phyloP scores from a whole-genome alignment of 2,797 vertebrate genomes.

The Onychomys arenicola region DNA sequence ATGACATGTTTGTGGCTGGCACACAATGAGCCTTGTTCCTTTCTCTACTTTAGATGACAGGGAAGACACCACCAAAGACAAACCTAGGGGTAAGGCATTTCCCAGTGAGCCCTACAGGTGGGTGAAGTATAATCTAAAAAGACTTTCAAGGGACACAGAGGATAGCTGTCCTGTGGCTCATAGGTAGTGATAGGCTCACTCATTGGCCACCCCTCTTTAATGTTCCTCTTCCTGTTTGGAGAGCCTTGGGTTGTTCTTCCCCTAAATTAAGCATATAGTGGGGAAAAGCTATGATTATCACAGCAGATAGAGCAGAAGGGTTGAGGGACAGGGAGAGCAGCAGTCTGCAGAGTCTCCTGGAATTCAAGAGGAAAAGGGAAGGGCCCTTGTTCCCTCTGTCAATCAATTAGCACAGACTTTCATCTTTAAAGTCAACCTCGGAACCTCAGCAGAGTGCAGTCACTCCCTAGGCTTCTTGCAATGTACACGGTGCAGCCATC shows the following conservation, averaged over 20 bases:
- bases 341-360: constrained; percentile 28
- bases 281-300: constrained; percentile 64
- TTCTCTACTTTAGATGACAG: neutral
- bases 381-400: neutral
- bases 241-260: constrained; percentile 26
- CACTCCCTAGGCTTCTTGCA: neutral
- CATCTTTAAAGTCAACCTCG: neutral
- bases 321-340: neutral
- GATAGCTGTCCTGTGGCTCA: neutral
- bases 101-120: neutral
- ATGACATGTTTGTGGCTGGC: rapidly evolving
- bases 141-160: neutral
- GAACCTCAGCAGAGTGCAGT: neutral
- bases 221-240: constrained; percentile 4
- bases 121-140: neutral
- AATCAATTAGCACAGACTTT: neutral
- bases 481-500: neutral
- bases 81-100: neutral
- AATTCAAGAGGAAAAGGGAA: constrained; percentile 8
- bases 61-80: neutral
- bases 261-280: constrained; percentile 55
- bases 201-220: neutral
- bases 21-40: neutral
- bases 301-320: constrained; percentile 35
- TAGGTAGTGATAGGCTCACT: neutral